Evolutionary conservation across 2,888 invertebrate genomes (phyloP), one percentile per base, ranked within the genome.

Genomic region (Cynaeus angustus): DNA sequence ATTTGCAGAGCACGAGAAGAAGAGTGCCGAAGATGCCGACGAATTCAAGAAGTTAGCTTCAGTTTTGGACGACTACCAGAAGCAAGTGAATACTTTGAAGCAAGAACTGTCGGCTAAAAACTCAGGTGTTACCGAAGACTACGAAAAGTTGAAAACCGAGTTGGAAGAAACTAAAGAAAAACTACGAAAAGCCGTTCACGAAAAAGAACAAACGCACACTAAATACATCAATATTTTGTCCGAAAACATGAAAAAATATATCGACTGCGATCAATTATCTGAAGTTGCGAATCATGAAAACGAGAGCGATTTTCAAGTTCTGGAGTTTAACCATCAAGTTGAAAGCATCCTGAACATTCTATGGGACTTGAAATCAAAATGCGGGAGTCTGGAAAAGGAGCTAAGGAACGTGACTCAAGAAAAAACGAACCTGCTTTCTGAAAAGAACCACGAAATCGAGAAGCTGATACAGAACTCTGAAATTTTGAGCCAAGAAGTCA

Each of bases 401-500:
- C 71, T 90, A n/a, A 86, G 88, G 0, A 88, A 89, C 75, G 86
- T 89, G 76, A 87, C 88, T 28, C 85, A 87, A 14, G 89, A 88
- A 48, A 85, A 83, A 71, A 81, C 77, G 2, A 74, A 77, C n/a
- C 75, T 82, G 6, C 61, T 84, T 0, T 68, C 78, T 0, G 84
- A 84, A 67, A 85, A 85, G 67, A 84, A 85, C 67, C 75, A 79
- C 53, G 85, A 85, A 79, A 85, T 85, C 3, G 84, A 85, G 67
- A 84, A 83, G 62, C 72, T 85, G 28, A 73, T 84, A 9, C 75
- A 81, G 62, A 83, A 84, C 66, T 83, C 83, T 0, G 83, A 84
- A 67, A 78, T 82, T 53, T 75, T 85, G 3, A 83, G 81, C 55
- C 82, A 83, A 66, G 83, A 84, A 73, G 76, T 85, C 3, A 80